A percentile compares a stretch with the other conserved stretches of the same genome.
Conservation (phyloP, 2,888 invertebrate species). For the Neelides folsomi region DNA sequence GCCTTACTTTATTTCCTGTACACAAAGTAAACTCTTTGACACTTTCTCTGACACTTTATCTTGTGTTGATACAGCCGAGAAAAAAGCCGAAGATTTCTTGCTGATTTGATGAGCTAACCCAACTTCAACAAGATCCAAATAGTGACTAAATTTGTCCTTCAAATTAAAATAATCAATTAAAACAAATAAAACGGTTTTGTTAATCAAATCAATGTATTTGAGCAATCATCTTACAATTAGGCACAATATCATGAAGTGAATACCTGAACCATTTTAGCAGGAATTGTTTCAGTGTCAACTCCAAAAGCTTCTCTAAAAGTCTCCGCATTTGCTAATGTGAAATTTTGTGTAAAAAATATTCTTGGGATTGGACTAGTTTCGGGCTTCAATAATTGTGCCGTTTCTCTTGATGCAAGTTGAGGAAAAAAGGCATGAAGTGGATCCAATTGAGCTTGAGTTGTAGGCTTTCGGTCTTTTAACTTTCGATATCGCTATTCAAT, state of each 20-base stretch:
- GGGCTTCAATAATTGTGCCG: conserved; percentile 21
- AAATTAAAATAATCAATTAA: too few relatives aligned
- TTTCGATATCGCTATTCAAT: conserved; percentile 20
- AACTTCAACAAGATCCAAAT: conserved; percentile 87
- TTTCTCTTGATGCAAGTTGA: conserved; percentile 23
- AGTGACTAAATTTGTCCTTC: conserved; percentile 59
- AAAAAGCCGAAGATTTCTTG: conserved; percentile 90
- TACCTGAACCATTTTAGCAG: conserved; percentile 28
- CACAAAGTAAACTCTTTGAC: conserved; percentile 63
- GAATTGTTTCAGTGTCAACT: conserved; percentile 41
- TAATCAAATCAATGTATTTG: not conserved
- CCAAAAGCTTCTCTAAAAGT: conserved; percentile 78
- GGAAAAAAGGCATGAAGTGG: conserved; percentile 26
- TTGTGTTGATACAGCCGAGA: conserved; percentile 96
- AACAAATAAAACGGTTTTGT: not conserved
- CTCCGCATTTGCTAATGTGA: conserved; percentile 63
- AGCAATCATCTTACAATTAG: too few relatives aligned
- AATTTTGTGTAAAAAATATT: conserved; percentile 66
- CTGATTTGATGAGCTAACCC: conserved; percentile 85
- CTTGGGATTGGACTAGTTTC: conserved; percentile 55
- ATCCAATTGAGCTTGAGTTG: conserved; percentile 13
- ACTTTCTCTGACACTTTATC: conserved; percentile 93
- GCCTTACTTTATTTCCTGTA: conserved; percentile 40
- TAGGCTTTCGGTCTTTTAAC: conserved; percentile 24
- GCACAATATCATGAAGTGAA: not conserved